These are phyloP conservation scores for Drosophila gunungcola DNA, from an alignment of 1,140 invertebrate species.

Conservation along the genomic window DNA sequence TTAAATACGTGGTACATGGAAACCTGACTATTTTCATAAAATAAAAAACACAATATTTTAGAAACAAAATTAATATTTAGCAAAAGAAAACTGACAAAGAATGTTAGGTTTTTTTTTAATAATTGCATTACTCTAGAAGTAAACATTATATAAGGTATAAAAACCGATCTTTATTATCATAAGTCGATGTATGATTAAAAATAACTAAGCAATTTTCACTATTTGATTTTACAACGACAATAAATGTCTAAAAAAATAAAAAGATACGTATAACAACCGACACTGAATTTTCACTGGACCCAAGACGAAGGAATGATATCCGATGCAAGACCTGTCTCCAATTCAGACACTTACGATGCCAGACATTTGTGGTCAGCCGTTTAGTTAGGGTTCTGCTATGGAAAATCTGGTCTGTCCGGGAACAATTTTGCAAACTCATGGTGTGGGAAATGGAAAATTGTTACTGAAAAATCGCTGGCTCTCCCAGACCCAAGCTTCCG, in stretches of 20 bases:
- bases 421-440: constrained; percentile 3
- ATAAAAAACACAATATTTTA: too few species aligned
- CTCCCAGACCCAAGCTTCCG: constrained; percentile 42
- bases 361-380: constrained; percentile 11
- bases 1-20: too few species aligned
- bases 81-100: too few species aligned
- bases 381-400: not conserved
- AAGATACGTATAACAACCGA: not conserved
- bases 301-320: not conserved
- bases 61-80: too few species aligned
- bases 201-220: too few species aligned
- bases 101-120: too few species aligned
- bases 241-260: not conserved
- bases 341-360: not conserved
- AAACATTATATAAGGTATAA: too few species aligned
- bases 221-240: not conserved
- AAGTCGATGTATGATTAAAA: not conserved
- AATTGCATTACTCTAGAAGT: too few species aligned
- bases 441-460: constrained; percentile 8
- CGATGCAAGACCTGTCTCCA: not conserved
- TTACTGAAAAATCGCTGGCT: constrained; percentile 29
- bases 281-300: not conserved
- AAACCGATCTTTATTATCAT: not conserved
- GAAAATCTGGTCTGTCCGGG: not conserved
- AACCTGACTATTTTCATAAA: too few species aligned